Conservation (phyloP, 2,113 vertebrate species). For the Neoarius graeffei region DNA sequence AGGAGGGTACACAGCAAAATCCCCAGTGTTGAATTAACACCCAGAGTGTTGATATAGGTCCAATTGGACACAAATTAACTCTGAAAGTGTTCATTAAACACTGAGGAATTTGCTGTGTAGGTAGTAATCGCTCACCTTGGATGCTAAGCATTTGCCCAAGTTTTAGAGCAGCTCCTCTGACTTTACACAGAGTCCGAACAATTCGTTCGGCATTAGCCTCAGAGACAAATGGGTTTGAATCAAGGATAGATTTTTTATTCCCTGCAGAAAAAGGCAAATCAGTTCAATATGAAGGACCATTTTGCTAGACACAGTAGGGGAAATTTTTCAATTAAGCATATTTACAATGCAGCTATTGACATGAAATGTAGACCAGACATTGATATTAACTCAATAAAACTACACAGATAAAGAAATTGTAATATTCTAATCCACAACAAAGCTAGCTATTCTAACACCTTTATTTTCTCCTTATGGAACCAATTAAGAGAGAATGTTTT, state of each 20-base stretch:
- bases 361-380: background rate
- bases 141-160: conserved; percentile 98
- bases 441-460: background rate
- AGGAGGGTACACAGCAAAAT: too few species aligned
- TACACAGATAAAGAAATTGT: background rate
- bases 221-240: conserved; percentile 89
- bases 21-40: too few species aligned
- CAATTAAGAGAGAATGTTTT: background rate
- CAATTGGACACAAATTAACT: too few species aligned
- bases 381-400: background rate
- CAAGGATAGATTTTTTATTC: conserved; percentile 82
- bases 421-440: background rate
- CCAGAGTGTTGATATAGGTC: too few species aligned
- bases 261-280: conserved; percentile 46
- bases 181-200: conserved; percentile 91
- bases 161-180: conserved; percentile 90
- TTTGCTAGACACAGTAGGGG: background rate
- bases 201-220: conserved; percentile 95
- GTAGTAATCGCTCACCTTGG: conserved; percentile 80
- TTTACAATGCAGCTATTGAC: background rate
- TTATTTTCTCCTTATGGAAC: background rate
- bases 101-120: too few species aligned
- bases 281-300: background rate
- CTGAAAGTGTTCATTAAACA: too few species aligned
- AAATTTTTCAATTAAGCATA: background rate